Evolutionary conservation across 2,113 vertebrate genomes (phyloP).

Genomic region (Hypomesus transpacificus): DNA sequence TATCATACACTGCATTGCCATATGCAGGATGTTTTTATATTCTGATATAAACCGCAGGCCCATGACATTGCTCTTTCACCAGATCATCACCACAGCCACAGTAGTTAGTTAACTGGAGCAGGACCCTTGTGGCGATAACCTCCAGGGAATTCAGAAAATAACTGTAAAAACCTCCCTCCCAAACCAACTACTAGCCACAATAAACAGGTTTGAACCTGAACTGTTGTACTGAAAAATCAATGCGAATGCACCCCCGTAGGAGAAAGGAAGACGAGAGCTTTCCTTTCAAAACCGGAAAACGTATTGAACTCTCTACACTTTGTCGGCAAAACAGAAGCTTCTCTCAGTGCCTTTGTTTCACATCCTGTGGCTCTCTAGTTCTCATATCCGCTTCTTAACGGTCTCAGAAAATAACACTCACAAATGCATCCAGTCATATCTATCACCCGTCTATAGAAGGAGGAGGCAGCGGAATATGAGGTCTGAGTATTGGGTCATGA

Average conservation of each 20-base stretch:
- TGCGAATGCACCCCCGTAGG: background rate
- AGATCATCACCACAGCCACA: conserved; percentile 51
- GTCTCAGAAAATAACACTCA: too few relatives aligned
- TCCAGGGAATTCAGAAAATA: conserved; percentile 45
- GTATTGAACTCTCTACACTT: background rate
- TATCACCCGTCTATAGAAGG: conserved; percentile 25
- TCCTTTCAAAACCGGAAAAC: background rate
- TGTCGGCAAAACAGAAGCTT: background rate
- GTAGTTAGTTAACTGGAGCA: conserved; percentile 59
- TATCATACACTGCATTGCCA: too few relatives aligned
- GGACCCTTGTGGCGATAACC: conserved; percentile 56
- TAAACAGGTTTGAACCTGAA: conserved; percentile 50
- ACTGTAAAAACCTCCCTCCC: conserved; percentile 34
- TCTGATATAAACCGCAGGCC: too few relatives aligned
- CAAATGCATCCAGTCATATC: too few relatives aligned
- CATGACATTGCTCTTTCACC: too few relatives aligned
- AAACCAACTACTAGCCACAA: conserved; percentile 50
- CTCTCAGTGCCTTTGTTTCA: background rate
- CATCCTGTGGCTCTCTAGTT: background rate
- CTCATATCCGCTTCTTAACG: conserved; percentile 1
- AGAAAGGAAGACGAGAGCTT: background rate
- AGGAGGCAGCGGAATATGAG: background rate
- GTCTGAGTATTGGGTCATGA: background rate
- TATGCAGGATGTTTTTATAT: too few relatives aligned
- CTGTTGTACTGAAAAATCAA: conserved; percentile 27